Evolutionary conservation across 2,797 vertebrate genomes (phyloP).

Genomic region (Notolepis coatsorum): DNA sequence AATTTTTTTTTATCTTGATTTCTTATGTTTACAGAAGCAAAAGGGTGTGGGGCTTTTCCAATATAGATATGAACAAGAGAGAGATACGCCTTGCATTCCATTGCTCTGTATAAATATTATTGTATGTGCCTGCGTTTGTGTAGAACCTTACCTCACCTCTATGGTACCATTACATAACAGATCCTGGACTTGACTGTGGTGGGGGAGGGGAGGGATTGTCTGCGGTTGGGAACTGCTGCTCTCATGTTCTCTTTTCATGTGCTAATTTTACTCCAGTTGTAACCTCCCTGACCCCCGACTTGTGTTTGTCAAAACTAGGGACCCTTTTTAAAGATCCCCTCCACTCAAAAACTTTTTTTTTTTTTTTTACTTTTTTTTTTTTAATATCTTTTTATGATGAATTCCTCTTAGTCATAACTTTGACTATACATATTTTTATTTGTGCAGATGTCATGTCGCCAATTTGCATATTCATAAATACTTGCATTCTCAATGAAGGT

Average conservation of each 20-base stretch:
- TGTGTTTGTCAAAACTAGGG: too few relatives aligned
- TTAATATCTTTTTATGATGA: too few relatives aligned
- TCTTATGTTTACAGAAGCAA: not conserved
- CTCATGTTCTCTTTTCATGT: constrained; percentile 35
- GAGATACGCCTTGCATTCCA: not conserved
- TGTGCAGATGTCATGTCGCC: too few relatives aligned
- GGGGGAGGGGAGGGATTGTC: constrained; percentile 17
- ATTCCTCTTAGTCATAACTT: too few relatives aligned
- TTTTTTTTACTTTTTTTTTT: too few relatives aligned
- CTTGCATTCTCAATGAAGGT: too few relatives aligned
- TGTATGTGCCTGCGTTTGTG: constrained; percentile 10
- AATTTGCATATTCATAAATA: too few relatives aligned
- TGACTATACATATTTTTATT: too few relatives aligned
- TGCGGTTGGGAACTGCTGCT: constrained; percentile 36
- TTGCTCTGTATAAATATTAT: too few relatives aligned
- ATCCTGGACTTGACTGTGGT: not conserved
- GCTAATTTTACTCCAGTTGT: constrained; percentile 71
- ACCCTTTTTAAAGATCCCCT: too few relatives aligned
- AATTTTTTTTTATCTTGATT: not conserved
- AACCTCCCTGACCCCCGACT: constrained; percentile 30
- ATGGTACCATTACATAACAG: constrained; percentile 39
- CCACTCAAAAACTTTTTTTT: too few relatives aligned
- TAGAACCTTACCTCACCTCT: not conserved
- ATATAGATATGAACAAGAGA: not conserved
- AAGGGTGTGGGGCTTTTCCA: constrained; percentile 4